phyloP scores from a whole-genome alignment of 1,140 invertebrate species.

The Chymomyza costata region DNA sequence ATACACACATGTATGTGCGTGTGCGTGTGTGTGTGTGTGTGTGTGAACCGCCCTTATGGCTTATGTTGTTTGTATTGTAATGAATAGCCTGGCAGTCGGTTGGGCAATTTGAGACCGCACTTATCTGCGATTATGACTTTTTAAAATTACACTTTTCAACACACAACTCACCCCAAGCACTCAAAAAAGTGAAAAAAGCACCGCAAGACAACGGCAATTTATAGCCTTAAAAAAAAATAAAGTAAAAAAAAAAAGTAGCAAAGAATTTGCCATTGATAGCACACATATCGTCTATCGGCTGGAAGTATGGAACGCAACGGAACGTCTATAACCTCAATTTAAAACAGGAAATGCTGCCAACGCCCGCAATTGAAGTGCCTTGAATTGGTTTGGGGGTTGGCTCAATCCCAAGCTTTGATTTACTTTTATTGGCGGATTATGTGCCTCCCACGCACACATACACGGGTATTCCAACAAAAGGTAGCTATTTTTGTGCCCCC shows the following conservation, averaged over 20 bases:
- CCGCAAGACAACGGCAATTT: slow-evolving; percentile 45
- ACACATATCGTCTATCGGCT: slow-evolving; percentile 34
- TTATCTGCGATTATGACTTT: slow-evolving; percentile 75
- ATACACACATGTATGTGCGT: slow-evolving; percentile 14
- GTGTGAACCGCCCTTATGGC: slow-evolving; percentile 27
- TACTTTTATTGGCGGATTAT: slow-evolving; percentile 75
- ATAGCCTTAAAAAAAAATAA: slow-evolving; percentile 39
- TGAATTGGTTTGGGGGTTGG: background rate
- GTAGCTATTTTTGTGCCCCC: slow-evolving; percentile 41
- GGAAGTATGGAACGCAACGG: too few relatives aligned
- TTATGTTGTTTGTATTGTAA: slow-evolving; percentile 48
- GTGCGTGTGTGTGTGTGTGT: slow-evolving; percentile 16
- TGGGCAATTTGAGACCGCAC: slow-evolving; percentile 71
- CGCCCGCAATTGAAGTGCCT: slow-evolving; percentile 5
- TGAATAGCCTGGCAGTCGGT: slow-evolving; percentile 60
- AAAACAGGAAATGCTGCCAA: slow-evolving; percentile 72
- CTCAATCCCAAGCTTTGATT: slow-evolving; percentile 45
- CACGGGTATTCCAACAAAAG: too few relatives aligned
- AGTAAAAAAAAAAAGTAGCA: slow-evolving; percentile 26
- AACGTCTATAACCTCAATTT: slow-evolving; percentile 60
- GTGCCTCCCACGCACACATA: slow-evolving; percentile 28
- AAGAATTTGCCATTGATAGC: slow-evolving; percentile 35
- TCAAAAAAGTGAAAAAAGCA: slow-evolving; percentile 11
- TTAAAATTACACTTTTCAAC: slow-evolving; percentile 74
- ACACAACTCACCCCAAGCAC: slow-evolving; percentile 25